These are phyloP conservation scores for Paguma larvata DNA, from an alignment of 2,797 vertebrate genomes.

Conservation along the genomic window DNA sequence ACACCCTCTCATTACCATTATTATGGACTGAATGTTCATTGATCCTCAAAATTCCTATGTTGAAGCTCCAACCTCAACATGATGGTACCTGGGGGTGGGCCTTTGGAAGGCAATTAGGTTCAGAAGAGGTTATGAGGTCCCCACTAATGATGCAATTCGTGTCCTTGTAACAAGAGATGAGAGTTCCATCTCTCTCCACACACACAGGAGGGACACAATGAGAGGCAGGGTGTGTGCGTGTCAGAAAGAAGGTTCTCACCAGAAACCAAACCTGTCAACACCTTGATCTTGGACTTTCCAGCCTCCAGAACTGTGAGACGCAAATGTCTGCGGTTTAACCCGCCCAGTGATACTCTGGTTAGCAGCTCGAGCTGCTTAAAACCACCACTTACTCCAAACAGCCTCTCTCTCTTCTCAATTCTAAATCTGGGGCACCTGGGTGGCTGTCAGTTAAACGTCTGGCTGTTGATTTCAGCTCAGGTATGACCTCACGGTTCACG, in stretches of 20 bases:
- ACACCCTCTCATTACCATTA: neutral
- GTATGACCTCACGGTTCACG: too few species aligned
- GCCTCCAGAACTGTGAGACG: neutral
- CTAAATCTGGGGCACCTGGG: neutral
- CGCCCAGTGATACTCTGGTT: neutral
- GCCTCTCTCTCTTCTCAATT: neutral
- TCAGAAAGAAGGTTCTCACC: neutral
- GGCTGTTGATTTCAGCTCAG: too few species aligned
- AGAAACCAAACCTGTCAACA: neutral
- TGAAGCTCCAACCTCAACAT: neutral
- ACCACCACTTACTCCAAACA: neutral
- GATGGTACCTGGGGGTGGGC: neutral
- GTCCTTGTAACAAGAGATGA: neutral
- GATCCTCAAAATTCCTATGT: neutral
- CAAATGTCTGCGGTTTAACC: neutral
- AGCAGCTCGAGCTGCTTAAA: neutral
- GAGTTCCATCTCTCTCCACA: neutral
- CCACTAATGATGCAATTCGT: neutral
- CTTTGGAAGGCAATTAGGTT: neutral
- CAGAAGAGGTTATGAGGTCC: neutral
- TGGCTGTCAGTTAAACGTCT: too few species aligned
- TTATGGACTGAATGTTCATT: neutral
- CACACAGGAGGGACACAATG: neutral
- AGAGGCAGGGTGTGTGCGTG: neutral
- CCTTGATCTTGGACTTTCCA: neutral